These are phyloP conservation scores for Atta texana DNA, from an alignment of 1,140 invertebrate genomes.

Conservation along the genomic window DNA sequence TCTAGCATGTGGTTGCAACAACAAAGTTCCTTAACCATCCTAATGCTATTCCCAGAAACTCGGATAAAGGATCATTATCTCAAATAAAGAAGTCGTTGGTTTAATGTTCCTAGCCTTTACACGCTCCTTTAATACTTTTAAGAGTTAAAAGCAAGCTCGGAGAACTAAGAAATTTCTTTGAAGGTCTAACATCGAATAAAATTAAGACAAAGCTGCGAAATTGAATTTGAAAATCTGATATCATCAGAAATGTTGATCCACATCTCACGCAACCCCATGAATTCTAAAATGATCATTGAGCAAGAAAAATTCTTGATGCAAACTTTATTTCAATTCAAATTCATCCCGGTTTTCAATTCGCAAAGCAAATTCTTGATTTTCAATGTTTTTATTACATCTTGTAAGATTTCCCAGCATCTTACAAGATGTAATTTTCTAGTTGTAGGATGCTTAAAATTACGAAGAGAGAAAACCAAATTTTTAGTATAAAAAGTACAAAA, in stretches of 20 bases:
- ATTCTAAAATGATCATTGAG: conserved; percentile 30
- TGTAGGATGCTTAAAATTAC: background rate
- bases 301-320: conserved; percentile 9
- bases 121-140: background rate
- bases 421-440: background rate
- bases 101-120: conserved; percentile 6
- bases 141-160: conserved; percentile 1
- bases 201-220: conserved; percentile 49
- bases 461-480: background rate
- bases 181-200: conserved; percentile 20
- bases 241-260: conserved; percentile 30
- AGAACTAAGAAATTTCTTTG: conserved; percentile 10
- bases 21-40: background rate
- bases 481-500: background rate
- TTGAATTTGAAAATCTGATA: conserved; percentile 51
- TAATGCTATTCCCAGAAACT: background rate
- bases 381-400: no score
- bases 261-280: conserved; percentile 8
- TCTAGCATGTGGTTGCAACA: background rate
- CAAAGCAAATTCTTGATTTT: conserved; percentile 13
- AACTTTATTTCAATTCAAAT: conserved; percentile 4
- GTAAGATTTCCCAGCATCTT: background rate
- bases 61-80: background rate
- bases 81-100: background rate
- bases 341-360: background rate